phyloP scores from a whole-genome alignment of 1,140 invertebrate species.

The Laupala kohalensis region DNA sequence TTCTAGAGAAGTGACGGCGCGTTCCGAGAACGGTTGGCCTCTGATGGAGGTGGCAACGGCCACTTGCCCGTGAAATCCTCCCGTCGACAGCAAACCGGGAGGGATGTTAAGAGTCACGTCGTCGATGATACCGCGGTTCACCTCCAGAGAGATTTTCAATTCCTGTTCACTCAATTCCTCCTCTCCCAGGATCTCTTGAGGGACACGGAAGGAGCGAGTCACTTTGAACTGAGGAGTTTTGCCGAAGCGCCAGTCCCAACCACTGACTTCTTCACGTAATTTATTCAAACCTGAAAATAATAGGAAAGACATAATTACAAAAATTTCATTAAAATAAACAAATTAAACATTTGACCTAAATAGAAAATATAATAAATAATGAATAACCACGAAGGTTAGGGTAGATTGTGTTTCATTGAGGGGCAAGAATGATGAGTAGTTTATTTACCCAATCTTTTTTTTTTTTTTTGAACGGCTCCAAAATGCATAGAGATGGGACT shows the following conservation, averaged over 20 bases:
- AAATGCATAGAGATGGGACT: too few relatives aligned
- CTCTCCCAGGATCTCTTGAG: conserved; percentile 9
- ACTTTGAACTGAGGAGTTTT: conserved; percentile 74
- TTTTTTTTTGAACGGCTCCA: too few relatives aligned
- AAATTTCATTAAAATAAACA: too few relatives aligned
- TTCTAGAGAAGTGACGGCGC: conserved; percentile 16
- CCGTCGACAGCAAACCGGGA: conserved; percentile 11
- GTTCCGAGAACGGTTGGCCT: conserved; percentile 18
- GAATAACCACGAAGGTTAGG: too few relatives aligned
- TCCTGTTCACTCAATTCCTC: conserved; percentile 7
- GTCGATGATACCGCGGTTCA: conserved; percentile 19
- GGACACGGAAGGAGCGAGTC: conserved; percentile 17
- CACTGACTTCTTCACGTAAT: conserved; percentile 48
- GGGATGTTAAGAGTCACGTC: conserved; percentile 20
- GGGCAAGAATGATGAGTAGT: too few relatives aligned
- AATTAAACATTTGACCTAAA: too few relatives aligned
- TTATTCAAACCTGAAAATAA: conserved; percentile 43
- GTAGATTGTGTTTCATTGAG: too few relatives aligned
- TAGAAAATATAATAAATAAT: too few relatives aligned
- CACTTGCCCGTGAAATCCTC: conserved; percentile 14
- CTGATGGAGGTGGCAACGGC: conserved; percentile 16
- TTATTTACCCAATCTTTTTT: too few relatives aligned
- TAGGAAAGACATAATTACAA: too few relatives aligned
- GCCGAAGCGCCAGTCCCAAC: conserved; percentile 84
- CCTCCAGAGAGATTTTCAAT: conserved; percentile 16